Evolutionary conservation across 2,113 vertebrate species (phyloP), one percentile per base, ranked within the genome.

Genomic region (Promerops cafer): DNA sequence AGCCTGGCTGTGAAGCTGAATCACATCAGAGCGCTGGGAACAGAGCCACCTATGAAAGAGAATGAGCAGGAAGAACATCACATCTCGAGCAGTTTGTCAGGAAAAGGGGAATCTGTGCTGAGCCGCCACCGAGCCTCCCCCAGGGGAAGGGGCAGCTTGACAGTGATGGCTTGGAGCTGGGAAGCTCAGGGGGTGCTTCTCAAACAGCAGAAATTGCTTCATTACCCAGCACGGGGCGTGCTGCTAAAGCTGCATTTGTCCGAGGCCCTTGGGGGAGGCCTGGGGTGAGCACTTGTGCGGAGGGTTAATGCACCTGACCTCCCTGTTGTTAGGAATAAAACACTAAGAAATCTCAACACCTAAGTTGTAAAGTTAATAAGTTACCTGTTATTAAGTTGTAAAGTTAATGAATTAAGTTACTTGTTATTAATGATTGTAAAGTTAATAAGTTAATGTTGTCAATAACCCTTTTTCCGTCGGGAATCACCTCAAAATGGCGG

Each of bases 1-100:
- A 90, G 64, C n/a, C 64, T 70, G 65, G 57, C 74, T 94, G 28
- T n/a, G 94, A 64, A 74, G 81, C 75, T 84, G 92, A 92, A 94
- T 89, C 63, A 10, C 72, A 80, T 87, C 37, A 60, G 66, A 90
- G 84, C 7, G 0, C 42, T 59, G 96, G 87, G 89, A 96, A 76
- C 37, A 75, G 79, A 96, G 88, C 45, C 81, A 91, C 93, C 82
- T 85, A 22, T 27, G 42, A 65, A 77, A 53, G 90, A 81, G 91
- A 95, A 96, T 17, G 76, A 96, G 83, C 85, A 84, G 94, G 75
- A 77, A 87, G 83, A 75, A 26, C 70, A 93, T 44, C 82, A 35
- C 68, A 59, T 88, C 26, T 47, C 24, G 90, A 86, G 86, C 59
- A 53, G 37, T 50, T 96, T 94, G 86, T 94, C 93, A 96, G 63